Evolutionary conservation across 2,888 invertebrate genomes (phyloP), one percentile per base, ranked within the genome.

Genomic region (Hermodice carunculata): DNA sequence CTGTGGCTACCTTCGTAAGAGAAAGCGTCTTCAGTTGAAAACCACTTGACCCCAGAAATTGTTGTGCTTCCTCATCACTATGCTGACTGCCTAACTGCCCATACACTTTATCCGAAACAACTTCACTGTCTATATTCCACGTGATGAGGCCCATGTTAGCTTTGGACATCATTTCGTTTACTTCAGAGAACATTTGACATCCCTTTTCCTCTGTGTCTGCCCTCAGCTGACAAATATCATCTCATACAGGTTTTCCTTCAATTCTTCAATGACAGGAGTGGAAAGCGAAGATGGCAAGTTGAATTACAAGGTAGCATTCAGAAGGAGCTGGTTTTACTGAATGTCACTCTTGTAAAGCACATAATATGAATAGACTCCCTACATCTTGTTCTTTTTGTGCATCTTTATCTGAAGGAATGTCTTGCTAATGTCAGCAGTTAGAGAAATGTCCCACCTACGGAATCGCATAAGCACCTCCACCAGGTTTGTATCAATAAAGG

Each of bases 211-310:
- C 44, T 37, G 57, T 29, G 24, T 58, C 51, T 2, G 70, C 59
- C 19, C 74, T 71, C 17, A 71, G 59, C 2, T n/a, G n/a, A 70
- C 37, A 17, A 71, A 58, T 61, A 76, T 75, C 52, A 78, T 74
- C 6, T 75, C 70, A 61, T 73, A 78, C 14, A 76, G 61, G 29
- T 75, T 61, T 17, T 73, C 44, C 40, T 37, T 54, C 6, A 70
- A 40, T 54, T 70, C 65, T 11, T 32, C 31, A 6, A 66, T 66
- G n/a, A 52, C 57, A n/a, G 17, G 31, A 22, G 61, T 48, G 43
- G 53, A 29, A 22, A n/a, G 22, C 46, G 17, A 62, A 31, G 43
- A 17, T 0, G 14, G 17, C 11, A 70, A 44, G 37, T 66, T 66
- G 31, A 54, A 49, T 34, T 46, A 34, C 2, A 70, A 14, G 14